Evolutionary conservation across 2,888 invertebrate genomes (phyloP).

Genomic region (Dryocosmus kuriphilus): DNA sequence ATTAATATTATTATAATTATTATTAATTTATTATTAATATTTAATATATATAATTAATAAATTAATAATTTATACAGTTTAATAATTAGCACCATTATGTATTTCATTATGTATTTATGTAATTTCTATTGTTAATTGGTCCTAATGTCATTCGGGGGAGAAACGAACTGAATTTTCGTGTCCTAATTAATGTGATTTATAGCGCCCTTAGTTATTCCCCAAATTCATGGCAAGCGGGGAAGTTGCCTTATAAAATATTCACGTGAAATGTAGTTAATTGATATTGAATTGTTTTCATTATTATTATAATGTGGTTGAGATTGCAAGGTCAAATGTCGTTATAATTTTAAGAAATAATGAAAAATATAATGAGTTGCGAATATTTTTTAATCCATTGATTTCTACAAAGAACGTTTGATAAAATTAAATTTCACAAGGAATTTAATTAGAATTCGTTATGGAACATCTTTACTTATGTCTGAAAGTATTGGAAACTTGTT

Average conservation of each 20-base stretch:
- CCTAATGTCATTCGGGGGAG: constrained; percentile 10
- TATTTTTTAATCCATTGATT: too few relatives aligned
- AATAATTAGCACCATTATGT: neutral
- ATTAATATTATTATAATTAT: neutral
- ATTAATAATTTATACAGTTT: constrained; percentile 2
- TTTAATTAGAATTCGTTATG: too few relatives aligned
- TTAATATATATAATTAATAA: too few relatives aligned
- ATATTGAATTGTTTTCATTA: neutral
- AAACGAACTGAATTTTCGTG: constrained; percentile 26
- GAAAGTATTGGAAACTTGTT: too few relatives aligned
- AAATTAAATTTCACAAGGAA: too few relatives aligned
- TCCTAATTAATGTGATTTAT: constrained; percentile 28
- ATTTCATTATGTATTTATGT: neutral
- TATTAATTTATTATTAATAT: too few relatives aligned
- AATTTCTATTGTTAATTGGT: constrained; percentile 17
- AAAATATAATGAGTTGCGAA: neutral
- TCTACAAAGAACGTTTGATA: too few relatives aligned
- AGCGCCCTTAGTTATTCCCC: constrained; percentile 1
- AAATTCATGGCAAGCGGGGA: neutral
- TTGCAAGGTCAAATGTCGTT: neutral
- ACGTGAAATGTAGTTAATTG: neutral
- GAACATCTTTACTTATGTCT: too few relatives aligned
- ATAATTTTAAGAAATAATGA: too few relatives aligned
- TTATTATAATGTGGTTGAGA: neutral
- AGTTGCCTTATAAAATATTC: neutral